phyloP scores from a whole-genome alignment of 2,888 invertebrate species.

The Lepidochitona cinerea region DNA sequence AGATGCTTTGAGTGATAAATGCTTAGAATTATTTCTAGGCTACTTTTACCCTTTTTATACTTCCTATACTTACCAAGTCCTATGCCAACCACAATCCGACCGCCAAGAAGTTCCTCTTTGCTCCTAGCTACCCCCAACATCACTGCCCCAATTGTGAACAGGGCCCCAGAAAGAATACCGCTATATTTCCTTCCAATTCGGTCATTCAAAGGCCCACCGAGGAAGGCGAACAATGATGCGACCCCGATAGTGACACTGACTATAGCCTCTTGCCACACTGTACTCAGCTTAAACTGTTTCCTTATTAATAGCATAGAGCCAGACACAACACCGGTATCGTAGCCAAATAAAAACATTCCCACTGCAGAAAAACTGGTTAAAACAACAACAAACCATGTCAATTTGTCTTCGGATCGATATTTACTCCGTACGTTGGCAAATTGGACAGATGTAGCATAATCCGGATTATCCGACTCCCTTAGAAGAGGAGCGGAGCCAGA shows the following conservation, averaged over 20 bases:
- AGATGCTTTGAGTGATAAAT: no score
- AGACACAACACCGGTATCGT: conserved; percentile 73
- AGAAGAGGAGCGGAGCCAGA: no score
- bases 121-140: conserved; percentile 66
- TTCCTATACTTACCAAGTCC: conserved; percentile 45
- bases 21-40: no score
- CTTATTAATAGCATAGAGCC: conserved; percentile 67
- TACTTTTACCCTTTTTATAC: no score
- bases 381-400: conserved; percentile 20
- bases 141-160: conserved; percentile 28
- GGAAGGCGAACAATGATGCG: conserved; percentile 67
- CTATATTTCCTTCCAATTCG: conserved; percentile 7
- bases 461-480: no score
- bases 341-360: conserved; percentile 72
- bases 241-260: conserved; percentile 69
- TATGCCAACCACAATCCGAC: conserved; percentile 68
- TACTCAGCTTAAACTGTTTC: conserved; percentile 58
- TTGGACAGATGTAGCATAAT: no score
- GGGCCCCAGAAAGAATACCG: neutral
- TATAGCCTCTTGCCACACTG: conserved; percentile 69
- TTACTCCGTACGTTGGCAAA: no score
- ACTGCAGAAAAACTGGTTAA: conserved; percentile 67
- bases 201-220: conserved; percentile 10
- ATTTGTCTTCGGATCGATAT: neutral
- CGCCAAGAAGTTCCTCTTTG: conserved; percentile 60